Base-by-base conservation (phyloP, 2,797 vertebrate genomes). In the Fringilla coelebs region DNA sequence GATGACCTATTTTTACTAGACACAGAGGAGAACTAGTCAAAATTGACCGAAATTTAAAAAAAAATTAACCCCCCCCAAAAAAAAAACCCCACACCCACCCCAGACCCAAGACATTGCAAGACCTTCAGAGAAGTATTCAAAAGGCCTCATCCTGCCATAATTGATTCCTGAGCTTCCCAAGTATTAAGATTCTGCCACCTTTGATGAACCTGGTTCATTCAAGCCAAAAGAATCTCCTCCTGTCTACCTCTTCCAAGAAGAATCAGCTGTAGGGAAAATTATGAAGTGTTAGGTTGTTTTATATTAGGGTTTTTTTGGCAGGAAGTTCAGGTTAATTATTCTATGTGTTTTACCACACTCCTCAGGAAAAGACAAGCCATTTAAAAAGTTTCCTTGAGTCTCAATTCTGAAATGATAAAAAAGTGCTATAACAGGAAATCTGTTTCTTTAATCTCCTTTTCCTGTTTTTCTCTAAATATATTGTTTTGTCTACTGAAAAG, bases 11-110 rank as follows among this genome's bases (percentile, higher is more conserved):
- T 93, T 91, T 88, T 45, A 49, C 45, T 52, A 63, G 48, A 26
- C 36, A 82, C 3, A 63, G 20, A 89, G 13, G 34, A 88, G 18
- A 89, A 74, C 15, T 60, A 83, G 14, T 40, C 40, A 29, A 83
- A 88, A 41, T 4, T 85, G 19, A 11, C 5, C 7, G 41, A 41
- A 58, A 49, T 13, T 26, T 8, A 9, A 8, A 34, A 49, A 43
- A 45, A 19, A 51, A 46, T 25, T n/a, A 36, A 5, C 5, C 7
- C 4, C 13, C 10, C 7, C 10, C 4, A 6, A 34, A 26, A 13
- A n/a, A 36, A 36, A 22, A 11, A 28, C 1, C 13, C 9, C 14
- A 7, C 7, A n/a, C 1, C 4, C 16, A 34, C 10, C 11, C 6
- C 31, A 31, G 66, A 34, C 21, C 7, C 25, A 55, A 63, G 77